Base-by-base conservation (phyloP, 2,888 invertebrate species). In the Cyrtodaria siliqua region DNA sequence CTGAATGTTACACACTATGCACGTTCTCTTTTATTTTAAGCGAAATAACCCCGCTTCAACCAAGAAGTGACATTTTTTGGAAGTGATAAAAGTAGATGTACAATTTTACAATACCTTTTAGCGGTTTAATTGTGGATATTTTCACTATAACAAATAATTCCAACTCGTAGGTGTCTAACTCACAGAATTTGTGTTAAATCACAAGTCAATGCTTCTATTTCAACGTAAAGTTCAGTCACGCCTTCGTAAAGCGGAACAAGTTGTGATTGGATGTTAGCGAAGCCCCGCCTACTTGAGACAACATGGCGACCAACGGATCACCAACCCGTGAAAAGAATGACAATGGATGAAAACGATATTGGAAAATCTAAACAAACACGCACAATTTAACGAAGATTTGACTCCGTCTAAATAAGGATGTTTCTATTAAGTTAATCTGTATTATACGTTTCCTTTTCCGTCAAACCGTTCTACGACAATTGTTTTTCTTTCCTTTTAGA, bases 91-190 rank as follows among this genome's bases (percentile, higher is more conserved):
- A 77, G 42, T 60, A 78, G 73, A 78, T 75, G 81, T 62, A 74
- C 72, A 71, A 74, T 71, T 81, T 81, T 75, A 78, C 77, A 81
- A 75, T 81, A 81, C 81, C 81, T 78, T 63, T 74, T 81, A 72
- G 68, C 77, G 69, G 70, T 52, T 78, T 57, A 62, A 66, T 78
- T 68, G 78, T 70, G 59, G 78, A 75, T 70, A 69, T 81, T 72
- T 78, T 68, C 69, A 72, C 72, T 69, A 72, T 78, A 29, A 59
- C 60, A 63, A 78, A 73, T 78, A 69, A 78, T 78, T 75, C 81
- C 81, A 75, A 72, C 71, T 67, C 71, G 63, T 44, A 75, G 79
- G 79, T 79, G 79, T 73, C 55, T 71, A 59, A 62, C 68, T 79
- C 64, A 75, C 79, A 79, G 64, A 75, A 66, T 68, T 73, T 69